These are phyloP conservation scores for Onychomys leucogaster DNA, from an alignment of 2,797 vertebrate species.

Conservation along the genomic window DNA sequence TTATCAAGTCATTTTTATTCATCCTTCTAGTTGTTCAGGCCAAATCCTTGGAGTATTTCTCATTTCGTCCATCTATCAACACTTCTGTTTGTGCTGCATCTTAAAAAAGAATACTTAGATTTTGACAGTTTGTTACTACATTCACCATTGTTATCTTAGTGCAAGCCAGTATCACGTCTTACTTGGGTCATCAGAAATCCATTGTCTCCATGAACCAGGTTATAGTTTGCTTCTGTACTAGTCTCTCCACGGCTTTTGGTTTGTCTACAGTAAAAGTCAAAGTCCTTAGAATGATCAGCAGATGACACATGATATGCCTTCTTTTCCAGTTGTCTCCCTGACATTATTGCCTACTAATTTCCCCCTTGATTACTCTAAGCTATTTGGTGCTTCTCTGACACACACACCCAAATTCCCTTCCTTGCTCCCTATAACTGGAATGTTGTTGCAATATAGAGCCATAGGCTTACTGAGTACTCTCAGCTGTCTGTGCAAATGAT, in stretches of 20 bases:
- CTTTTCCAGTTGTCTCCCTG: constrained; percentile 18
- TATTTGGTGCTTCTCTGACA: neutral
- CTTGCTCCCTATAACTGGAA: constrained; percentile 40
- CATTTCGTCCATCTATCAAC: neutral
- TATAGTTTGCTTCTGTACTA: constrained; percentile 15
- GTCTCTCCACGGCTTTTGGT: constrained; percentile 14
- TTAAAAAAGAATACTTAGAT: constrained; percentile 57
- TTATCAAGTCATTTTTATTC: constrained; percentile 27
- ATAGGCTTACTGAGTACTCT: constrained; percentile 28
- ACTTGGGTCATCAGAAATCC: neutral
- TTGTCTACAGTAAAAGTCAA: constrained; percentile 38
- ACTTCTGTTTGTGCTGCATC: neutral
- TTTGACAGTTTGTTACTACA: neutral
- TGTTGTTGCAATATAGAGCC: constrained; percentile 26
- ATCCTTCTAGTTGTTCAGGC: neutral
- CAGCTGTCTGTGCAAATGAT: constrained; percentile 24
- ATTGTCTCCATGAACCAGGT: neutral
- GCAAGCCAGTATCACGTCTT: constrained; percentile 35
- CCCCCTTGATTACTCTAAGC: constrained; percentile 36
- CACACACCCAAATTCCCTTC: neutral
- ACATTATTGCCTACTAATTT: constrained; percentile 12
- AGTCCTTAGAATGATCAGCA: constrained; percentile 46
- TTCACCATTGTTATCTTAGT: neutral
- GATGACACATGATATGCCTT: neutral
- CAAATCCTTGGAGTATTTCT: neutral